These are phyloP conservation scores for Odontocolon sp. DNA, from an alignment of 2,888 invertebrate genomes.

Conservation along the genomic window DNA sequence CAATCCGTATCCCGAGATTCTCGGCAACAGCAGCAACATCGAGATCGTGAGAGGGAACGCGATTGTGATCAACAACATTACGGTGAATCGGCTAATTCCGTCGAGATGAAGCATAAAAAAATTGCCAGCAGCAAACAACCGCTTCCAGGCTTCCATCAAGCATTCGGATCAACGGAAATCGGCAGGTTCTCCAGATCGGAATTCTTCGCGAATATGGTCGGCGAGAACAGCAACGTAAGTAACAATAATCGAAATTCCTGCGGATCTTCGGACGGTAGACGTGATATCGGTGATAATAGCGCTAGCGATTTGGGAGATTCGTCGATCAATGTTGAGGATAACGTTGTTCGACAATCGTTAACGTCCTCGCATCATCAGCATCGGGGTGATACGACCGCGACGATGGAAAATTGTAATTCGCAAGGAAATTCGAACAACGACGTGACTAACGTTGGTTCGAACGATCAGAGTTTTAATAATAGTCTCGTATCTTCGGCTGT, in stretches of 20 bases:
- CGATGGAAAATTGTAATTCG: constrained; percentile 42
- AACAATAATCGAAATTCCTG: constrained; percentile 58
- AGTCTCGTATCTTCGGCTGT: constrained; percentile 44
- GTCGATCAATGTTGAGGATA: constrained; percentile 19
- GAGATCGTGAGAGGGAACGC: constrained; percentile 63
- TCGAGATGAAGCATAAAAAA: constrained; percentile 41
- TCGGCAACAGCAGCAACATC: constrained; percentile 60
- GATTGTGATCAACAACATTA: constrained; percentile 45
- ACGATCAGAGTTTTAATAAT: constrained; percentile 39
- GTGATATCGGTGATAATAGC: background rate
- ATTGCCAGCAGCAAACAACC: constrained; percentile 80
- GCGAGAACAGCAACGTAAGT: constrained; percentile 79
- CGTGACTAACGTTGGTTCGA: constrained; percentile 31
- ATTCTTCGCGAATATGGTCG: constrained; percentile 85
- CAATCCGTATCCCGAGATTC: constrained; percentile 52
- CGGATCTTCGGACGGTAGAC: constrained; percentile 10
- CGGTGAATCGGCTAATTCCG: constrained; percentile 29
- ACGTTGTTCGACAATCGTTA: constrained; percentile 15
- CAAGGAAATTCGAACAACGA: constrained; percentile 29
- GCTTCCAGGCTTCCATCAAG: constrained; percentile 91
- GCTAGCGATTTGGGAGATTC: constrained; percentile 29
- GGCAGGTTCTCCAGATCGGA: constrained; percentile 89
- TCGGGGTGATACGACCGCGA: constrained; percentile 29
- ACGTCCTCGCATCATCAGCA: constrained; percentile 13
- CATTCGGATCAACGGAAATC: constrained; percentile 92